Evolutionary conservation across 2,113 vertebrate genomes (phyloP).

Genomic region (Aepyceros melampus): DNA sequence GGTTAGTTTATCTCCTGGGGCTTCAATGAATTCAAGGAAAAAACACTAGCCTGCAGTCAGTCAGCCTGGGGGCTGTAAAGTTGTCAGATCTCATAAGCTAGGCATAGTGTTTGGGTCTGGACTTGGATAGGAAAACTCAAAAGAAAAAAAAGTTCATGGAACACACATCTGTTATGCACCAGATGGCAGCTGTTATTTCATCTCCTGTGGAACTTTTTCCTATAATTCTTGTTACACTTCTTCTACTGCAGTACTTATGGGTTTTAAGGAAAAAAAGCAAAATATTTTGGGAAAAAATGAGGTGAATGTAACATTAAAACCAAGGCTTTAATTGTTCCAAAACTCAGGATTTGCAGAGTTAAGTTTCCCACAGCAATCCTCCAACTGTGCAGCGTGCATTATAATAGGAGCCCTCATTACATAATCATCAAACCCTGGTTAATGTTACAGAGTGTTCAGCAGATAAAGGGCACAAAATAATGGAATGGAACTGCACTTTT

Average conservation of each 20-base stretch:
- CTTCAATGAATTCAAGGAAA: conserved; percentile 52
- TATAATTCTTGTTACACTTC: conserved; percentile 66
- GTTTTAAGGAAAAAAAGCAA: conserved; percentile 47
- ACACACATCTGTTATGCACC: conserved; percentile 74
- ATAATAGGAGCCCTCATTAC: conserved; percentile 66
- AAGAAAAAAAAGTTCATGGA: conserved; percentile 46
- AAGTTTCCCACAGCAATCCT: conserved; percentile 64
- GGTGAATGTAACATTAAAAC: conserved; percentile 67
- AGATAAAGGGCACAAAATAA: conserved; percentile 72
- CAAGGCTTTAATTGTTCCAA: conserved; percentile 65
- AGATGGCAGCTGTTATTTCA: conserved; percentile 73
- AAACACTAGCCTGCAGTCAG: conserved; percentile 51
- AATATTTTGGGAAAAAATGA: conserved; percentile 59
- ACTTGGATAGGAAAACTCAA: conserved; percentile 61
- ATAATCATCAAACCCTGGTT: conserved; percentile 64
- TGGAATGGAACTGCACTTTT: conserved; percentile 70
- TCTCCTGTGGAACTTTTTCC: conserved; percentile 62
- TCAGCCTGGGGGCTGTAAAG: conserved; percentile 56
- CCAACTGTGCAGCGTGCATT: conserved; percentile 46
- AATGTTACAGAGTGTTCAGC: conserved; percentile 72
- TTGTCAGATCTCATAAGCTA: conserved; percentile 70
- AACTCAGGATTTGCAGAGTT: conserved; percentile 67
- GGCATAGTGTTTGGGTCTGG: conserved; percentile 58
- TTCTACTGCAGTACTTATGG: conserved; percentile 53
- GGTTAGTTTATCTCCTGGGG: conserved; percentile 60